Evolutionary conservation across 2,888 invertebrate genomes (phyloP).

Genomic region (Palloptera scutellata): DNA sequence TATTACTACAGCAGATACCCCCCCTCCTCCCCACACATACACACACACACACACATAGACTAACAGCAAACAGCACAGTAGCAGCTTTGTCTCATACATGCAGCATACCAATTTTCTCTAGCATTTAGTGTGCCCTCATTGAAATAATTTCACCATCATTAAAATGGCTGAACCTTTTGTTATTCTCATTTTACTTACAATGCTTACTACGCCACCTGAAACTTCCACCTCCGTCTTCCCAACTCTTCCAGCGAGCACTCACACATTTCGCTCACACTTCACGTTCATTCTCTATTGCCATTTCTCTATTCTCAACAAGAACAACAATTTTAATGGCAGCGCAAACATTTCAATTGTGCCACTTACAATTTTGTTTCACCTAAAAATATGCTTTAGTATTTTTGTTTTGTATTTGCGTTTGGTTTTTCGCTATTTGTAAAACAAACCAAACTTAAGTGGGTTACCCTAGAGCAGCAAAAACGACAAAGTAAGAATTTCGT

Average conservation of each 20-base stretch:
- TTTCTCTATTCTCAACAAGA: too few relatives aligned
- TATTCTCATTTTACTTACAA: not conserved
- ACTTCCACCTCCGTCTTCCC: not conserved
- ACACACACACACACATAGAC: not conserved
- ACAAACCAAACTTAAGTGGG: too few relatives aligned
- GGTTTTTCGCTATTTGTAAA: too few relatives aligned
- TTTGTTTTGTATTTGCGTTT: not conserved
- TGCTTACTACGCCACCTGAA: not conserved
- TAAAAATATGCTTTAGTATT: slow-evolving; percentile 29
- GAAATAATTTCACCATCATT: slow-evolving; percentile 3
- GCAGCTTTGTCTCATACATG: slow-evolving; percentile 18
- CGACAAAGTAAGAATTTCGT: too few relatives aligned
- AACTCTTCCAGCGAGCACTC: not conserved
- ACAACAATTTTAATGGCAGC: slow-evolving; percentile 7
- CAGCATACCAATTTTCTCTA: not conserved
- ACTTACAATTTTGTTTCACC: slow-evolving; percentile 40
- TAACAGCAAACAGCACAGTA: not conserved
- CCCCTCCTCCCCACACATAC: not conserved
- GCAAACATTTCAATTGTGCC: slow-evolving; percentile 38
- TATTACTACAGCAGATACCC: not conserved
- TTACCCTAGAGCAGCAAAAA: too few relatives aligned
- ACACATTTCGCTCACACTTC: too few relatives aligned
- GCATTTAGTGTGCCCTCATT: not conserved
- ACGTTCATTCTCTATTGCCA: too few relatives aligned
- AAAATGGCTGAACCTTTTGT: not conserved